A percentile compares a stretch with the other conserved stretches of the same genome.
These are phyloP conservation scores for Steatornis caripensis DNA, from an alignment of 2,113 vertebrate genomes.

Conservation along the genomic window DNA sequence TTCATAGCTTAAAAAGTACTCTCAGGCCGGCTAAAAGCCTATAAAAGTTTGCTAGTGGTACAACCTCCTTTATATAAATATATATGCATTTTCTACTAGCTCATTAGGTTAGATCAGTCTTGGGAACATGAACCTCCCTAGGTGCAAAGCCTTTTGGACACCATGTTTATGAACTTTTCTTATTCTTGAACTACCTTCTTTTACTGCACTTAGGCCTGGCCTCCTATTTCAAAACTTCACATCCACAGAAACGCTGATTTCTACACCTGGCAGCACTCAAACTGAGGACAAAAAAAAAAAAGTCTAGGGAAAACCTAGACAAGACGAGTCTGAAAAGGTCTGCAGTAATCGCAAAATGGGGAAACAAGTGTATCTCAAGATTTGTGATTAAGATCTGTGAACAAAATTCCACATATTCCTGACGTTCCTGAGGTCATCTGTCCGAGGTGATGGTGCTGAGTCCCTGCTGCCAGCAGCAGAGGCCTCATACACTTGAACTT, in stretches of 20 bases:
- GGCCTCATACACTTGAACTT: not conserved
- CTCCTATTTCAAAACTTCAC: not conserved
- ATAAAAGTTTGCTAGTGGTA: not conserved
- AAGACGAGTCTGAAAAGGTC: not conserved
- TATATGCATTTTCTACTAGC: not conserved
- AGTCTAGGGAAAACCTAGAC: not conserved
- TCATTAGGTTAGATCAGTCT: not conserved
- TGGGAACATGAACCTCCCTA: not conserved
- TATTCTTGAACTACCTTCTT: not conserved
- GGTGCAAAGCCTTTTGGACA: not conserved
- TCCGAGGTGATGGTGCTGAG: not conserved
- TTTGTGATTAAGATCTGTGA: not conserved
- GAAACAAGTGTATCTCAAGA: rapidly evolving
- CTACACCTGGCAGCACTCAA: not conserved
- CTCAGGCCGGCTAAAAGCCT: not conserved
- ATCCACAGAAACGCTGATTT: not conserved
- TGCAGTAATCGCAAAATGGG: not conserved
- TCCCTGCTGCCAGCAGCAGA: not conserved
- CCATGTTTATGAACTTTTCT: not conserved
- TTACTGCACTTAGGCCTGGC: not conserved
- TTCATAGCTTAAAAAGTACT: not conserved
- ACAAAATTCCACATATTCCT: not conserved
- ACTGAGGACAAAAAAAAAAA: not conserved
- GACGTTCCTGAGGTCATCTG: not conserved
- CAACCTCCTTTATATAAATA: not conserved